Conservation (phyloP, 2,888 invertebrate genomes). For the Agonum fuliginosum region DNA sequence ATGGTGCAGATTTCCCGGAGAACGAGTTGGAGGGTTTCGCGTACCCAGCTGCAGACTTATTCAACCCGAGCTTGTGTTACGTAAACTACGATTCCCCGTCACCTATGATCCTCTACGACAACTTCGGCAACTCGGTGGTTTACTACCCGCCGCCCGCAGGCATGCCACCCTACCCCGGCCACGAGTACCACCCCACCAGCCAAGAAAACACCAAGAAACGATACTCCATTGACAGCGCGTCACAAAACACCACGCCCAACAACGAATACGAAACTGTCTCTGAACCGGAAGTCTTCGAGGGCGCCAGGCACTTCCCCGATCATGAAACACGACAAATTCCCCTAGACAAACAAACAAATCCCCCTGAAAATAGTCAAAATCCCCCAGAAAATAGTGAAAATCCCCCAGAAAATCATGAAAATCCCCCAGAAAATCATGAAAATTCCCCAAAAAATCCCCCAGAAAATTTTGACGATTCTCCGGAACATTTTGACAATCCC, state of each 20-base stretch:
- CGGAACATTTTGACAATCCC: too few relatives aligned
- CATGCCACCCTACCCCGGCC: slow-evolving; percentile 68
- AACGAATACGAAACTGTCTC: neutral
- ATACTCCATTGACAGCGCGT: slow-evolving; percentile 70
- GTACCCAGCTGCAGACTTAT: neutral
- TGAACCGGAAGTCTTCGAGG: neutral
- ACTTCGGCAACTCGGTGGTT: slow-evolving; percentile 16
- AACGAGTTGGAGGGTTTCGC: neutral
- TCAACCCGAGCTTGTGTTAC: neutral
- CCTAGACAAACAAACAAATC: too few relatives aligned
- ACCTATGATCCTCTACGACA: slow-evolving; percentile 1
- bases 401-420: too few relatives aligned
- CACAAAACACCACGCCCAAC: neutral
- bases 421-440: too few relatives aligned
- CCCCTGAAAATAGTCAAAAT: too few relatives aligned
- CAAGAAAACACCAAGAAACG: slow-evolving; percentile 68
- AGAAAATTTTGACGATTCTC: too few relatives aligned
- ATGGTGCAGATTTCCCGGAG: neutral
- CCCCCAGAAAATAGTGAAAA: too few relatives aligned
- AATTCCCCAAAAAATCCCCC: too few relatives aligned
- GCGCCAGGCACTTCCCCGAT: neutral
- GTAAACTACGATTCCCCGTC: neutral
- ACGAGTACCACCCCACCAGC: slow-evolving; percentile 67
- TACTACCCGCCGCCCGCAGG: neutral
- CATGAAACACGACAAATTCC: neutral